Evolutionary conservation across 2,888 invertebrate species (phyloP), one percentile per base, ranked within the genome.

Genomic region (Orchesella flavescens): DNA sequence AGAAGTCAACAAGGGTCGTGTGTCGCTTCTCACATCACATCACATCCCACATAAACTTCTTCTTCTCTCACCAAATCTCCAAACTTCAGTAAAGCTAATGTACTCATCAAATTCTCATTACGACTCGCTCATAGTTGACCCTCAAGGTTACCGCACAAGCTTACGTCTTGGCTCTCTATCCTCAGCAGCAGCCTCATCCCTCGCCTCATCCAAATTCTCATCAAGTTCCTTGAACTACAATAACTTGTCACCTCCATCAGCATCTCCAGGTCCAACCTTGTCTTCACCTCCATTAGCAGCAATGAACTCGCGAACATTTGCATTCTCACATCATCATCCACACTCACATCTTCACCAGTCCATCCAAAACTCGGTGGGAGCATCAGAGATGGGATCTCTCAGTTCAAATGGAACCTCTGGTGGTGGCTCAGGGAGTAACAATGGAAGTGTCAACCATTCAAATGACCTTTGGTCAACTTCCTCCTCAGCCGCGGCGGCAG

Each of bases 291-390:
- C 82, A 17, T 49, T 83, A n/a, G 72, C 85, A 15, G 78, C 84
- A 12, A 87, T 87, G 87, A 87, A 87, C 79, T 86, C 87, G n/a
- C 77, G 87, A 43, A 84, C 86, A n/a, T 87, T 87, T 72, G 63
- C 87, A n/a, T 87, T 87, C 63, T 80, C 86, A n/a, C 86, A 86
- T 46, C 87, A 87, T 44, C 87, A 85, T 61, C 83, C 83, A 1
- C 84, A 84, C 68, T 34, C 84, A n/a, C 84, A 84, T 43, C 79
- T 84, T 24, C 84, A 84, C 53, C 84, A 61, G 49, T 57, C 57
- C 43, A 55, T 57, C 4, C 57, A 73, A 23, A 69, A 71, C 13
- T 65, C 76, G 4, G 59, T 59, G 12, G 59, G 59, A 59, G 53
- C 76, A 49, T 76, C 83, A 15, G 86, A 86, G 9, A 83, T 86